phyloP scores from a whole-genome alignment of 2,797 vertebrate species.

The Lepilemur septentrionalis region DNA sequence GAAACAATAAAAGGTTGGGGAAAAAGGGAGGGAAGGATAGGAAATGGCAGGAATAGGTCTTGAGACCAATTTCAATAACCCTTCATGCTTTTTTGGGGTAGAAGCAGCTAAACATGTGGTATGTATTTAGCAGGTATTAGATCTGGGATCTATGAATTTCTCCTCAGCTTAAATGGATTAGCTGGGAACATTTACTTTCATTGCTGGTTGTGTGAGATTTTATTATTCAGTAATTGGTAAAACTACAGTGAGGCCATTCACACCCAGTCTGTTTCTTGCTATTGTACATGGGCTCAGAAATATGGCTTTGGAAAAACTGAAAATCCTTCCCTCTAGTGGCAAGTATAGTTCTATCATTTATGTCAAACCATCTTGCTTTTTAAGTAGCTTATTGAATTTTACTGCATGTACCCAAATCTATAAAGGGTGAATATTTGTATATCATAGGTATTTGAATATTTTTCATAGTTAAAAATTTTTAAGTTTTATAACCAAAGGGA shows the following conservation, averaged over 20 bases:
- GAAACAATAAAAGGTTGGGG: not conserved
- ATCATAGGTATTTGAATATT: not conserved
- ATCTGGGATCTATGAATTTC: not conserved
- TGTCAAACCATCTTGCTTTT: not conserved
- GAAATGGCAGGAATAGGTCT: not conserved
- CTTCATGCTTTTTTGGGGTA: not conserved
- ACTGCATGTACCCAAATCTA: not conserved
- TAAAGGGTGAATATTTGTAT: not conserved
- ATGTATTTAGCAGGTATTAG: not conserved
- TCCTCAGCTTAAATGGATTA: conserved; percentile 30
- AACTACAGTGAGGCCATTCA: not conserved
- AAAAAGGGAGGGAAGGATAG: not conserved
- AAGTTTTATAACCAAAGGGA: not conserved
- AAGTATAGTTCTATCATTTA: not conserved
- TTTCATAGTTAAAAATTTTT: not conserved
- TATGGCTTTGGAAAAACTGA: not conserved
- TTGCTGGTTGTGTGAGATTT: not conserved
- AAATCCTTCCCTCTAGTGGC: not conserved
- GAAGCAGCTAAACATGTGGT: not conserved
- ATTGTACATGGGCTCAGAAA: not conserved
- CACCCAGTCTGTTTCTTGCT: not conserved
- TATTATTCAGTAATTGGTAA: not conserved
- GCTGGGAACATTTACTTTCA: not conserved
- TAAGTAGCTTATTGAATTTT: not conserved
- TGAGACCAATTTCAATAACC: not conserved